Evolutionary conservation across 2,888 invertebrate genomes (phyloP).

Genomic region (Megaustenia siamemsis): DNA sequence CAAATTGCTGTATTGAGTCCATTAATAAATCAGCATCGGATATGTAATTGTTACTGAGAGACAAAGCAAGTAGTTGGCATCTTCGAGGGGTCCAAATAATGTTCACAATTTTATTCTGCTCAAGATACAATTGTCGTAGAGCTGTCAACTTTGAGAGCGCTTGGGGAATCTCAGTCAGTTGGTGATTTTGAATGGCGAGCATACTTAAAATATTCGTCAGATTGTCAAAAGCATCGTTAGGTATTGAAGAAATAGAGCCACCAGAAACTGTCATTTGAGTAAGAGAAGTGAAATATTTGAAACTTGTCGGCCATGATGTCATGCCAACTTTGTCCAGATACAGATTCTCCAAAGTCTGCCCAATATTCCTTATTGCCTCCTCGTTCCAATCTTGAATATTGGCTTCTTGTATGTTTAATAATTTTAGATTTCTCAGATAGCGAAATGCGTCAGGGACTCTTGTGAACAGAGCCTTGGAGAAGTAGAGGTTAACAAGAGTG

Average conservation of each 20-base stretch:
- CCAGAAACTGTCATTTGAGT: background rate
- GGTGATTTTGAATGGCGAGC: background rate
- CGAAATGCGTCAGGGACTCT: background rate
- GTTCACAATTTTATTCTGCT: background rate
- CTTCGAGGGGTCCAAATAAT: background rate
- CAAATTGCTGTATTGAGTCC: no score
- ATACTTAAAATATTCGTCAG: background rate
- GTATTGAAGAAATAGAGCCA: background rate
- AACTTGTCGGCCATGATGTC: background rate
- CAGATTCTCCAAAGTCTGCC: background rate
- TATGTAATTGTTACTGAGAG: no score
- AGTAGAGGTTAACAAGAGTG: background rate
- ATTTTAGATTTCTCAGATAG: background rate
- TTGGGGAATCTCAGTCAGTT: background rate
- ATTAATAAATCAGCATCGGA: no score
- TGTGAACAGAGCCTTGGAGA: background rate
- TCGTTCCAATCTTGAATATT: background rate
- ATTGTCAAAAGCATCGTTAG: background rate
- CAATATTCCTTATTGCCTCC: background rate
- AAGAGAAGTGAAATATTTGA: background rate
- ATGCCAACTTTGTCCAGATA: background rate
- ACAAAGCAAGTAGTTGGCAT: background rate
- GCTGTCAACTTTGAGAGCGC: background rate
- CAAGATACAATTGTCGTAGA: background rate
- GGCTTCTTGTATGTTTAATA: background rate